Base-by-base conservation (phyloP, 2,113 vertebrate species). In the Athene noctua region DNA sequence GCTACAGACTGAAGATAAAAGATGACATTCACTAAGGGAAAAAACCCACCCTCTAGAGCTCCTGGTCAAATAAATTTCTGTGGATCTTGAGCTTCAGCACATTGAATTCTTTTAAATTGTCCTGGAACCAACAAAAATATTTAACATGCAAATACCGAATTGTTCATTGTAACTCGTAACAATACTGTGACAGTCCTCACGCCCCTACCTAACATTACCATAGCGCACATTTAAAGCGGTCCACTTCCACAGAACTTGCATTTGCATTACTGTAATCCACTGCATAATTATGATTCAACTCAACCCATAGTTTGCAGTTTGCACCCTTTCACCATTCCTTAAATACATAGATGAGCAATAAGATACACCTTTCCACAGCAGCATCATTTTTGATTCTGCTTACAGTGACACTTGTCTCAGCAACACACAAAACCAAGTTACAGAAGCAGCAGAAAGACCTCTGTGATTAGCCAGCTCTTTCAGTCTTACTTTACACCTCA, bases 51-150 rank as follows among this genome's bases (percentile, higher is more conserved):
- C 68, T 51, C 25, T 51, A 80, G 86, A 74, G 36, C 46, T 57
- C 61, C 79, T 72, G 13, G 44, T 62, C 72, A 86, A 49, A 32
- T 68, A 38, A 36, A 58, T 30, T 93, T 89, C 88, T 59, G 13
- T 15, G 40, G 46, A 62, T 72, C 80, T 98, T 97, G 58, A 80
- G 19, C 32, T 77, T 70, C 38, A 32, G 38, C 6, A 71, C 80
- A 90, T 42, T 95, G 54, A 94, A 80, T 78, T 94, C 90, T 86
- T 96, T 77, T 65, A 92, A 94, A 80, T 92, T 91, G 44, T 72
- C 93, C 81, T 70, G 58, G 80, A 92, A 94, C 19, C 13, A 95
- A 93, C 47, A 90, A 86, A 71, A 75, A 18, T 59, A 72, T 61
- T 62, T 73, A 74, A 77, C 11, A 40, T 12, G 7, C 18, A 42